A percentile compares a stretch with the other conserved stretches of the same genome.
Conservation (phyloP, 2,113 vertebrate genomes). For the Engystomops pustulosus region DNA sequence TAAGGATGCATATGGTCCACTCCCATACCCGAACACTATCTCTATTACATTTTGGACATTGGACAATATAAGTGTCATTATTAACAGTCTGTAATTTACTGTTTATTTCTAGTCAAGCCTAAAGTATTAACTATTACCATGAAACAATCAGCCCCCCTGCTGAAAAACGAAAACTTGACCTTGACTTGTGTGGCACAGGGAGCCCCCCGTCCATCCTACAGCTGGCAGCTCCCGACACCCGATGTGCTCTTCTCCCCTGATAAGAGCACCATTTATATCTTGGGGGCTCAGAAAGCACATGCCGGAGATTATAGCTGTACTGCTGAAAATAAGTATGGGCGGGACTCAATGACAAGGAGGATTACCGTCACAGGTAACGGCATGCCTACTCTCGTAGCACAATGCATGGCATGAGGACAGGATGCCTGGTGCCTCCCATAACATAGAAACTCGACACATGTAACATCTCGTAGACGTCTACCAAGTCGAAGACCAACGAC, state of each 20-base stretch:
- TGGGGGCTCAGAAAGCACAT: neutral
- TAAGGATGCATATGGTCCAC: too few species aligned
- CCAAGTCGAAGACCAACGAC: neutral
- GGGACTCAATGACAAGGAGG: neutral
- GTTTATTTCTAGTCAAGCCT: conserved; percentile 21
- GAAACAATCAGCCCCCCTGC: neutral
- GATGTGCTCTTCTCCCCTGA: neutral
- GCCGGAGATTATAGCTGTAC: neutral
- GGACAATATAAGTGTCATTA: neutral
- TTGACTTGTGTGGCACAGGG: conserved; percentile 22
- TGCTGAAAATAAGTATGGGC: conserved; percentile 20
- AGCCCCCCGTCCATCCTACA: neutral
- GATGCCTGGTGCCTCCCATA: neutral
- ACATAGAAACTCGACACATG: neutral
- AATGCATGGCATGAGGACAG: neutral
- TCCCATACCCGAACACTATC: too few species aligned
- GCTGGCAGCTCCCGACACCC: neutral
- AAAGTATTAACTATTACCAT: neutral
- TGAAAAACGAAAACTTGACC: neutral
- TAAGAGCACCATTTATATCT: neutral
- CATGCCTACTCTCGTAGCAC: neutral
- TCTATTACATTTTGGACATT: neutral
- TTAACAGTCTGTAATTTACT: neutral
- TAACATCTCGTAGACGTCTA: neutral
- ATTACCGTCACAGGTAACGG: conserved; percentile 21